Evolutionary conservation across 1,140 invertebrate species (phyloP).

Genomic region (Scaptomyza pallida): DNA sequence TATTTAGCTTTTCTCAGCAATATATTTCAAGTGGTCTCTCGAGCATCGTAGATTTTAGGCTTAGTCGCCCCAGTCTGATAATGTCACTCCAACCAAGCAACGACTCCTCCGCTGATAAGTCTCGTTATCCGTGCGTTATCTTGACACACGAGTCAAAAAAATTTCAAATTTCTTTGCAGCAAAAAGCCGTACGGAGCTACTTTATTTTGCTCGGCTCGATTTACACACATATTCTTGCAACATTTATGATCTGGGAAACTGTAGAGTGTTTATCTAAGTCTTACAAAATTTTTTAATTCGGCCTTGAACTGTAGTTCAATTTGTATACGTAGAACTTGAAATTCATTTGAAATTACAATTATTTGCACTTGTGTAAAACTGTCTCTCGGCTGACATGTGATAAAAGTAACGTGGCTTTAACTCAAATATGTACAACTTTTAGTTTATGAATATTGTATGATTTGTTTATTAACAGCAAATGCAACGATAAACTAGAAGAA

Average conservation of each 20-base stretch:
- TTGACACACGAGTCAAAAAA: slow-evolving; percentile 43
- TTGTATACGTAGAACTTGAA: slow-evolving; percentile 1
- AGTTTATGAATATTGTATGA: background rate
- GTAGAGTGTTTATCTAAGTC: slow-evolving; percentile 23
- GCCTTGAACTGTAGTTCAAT: slow-evolving; percentile 68
- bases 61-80: slow-evolving; percentile 64
- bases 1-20: slow-evolving; percentile 45
- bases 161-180: slow-evolving; percentile 18
- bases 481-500: background rate
- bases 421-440: background rate
- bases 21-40: slow-evolving; percentile 50
- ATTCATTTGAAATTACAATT: slow-evolving; percentile 29
- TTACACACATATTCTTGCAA: slow-evolving; percentile 25
- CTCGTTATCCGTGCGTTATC: slow-evolving; percentile 53
- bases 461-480: background rate
- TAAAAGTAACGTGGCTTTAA: slow-evolving; percentile 29
- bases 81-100: slow-evolving; percentile 69
- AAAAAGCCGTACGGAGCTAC: background rate
- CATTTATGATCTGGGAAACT: slow-evolving; percentile 42
- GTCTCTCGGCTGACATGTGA: slow-evolving; percentile 49
- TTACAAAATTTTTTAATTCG: slow-evolving; percentile 9
- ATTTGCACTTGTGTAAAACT: slow-evolving; percentile 37
- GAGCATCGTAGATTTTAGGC: slow-evolving; percentile 65
- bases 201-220: slow-evolving; percentile 3
- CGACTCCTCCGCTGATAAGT: slow-evolving; percentile 66